phyloP scores from a whole-genome alignment of 92 coral and sea anemone species.

The Zoanthus sociatus region DNA sequence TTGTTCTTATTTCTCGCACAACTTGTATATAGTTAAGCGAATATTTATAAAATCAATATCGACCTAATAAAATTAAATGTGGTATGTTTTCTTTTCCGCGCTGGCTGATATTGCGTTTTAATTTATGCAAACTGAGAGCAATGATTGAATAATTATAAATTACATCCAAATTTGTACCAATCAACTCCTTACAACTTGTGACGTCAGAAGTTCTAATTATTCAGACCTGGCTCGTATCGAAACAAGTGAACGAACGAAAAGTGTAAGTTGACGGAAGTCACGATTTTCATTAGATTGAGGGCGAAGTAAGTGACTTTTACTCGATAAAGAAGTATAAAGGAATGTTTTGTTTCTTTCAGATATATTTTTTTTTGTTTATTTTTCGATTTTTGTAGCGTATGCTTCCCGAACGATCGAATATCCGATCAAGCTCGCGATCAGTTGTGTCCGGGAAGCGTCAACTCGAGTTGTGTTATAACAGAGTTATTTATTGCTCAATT shows the following conservation, averaged over 20 bases:
- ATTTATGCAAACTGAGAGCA: neutral
- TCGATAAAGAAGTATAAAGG: neutral
- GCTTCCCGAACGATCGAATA: constrained; percentile 26
- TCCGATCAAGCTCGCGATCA: constrained; percentile 39
- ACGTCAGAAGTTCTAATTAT: constrained; percentile 45
- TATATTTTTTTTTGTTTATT: neutral
- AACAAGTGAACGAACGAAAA: constrained; percentile 32
- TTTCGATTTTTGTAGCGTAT: neutral
- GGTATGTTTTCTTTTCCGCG: neutral
- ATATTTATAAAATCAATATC: too few relatives aligned
- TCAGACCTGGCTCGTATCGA: constrained; percentile 29
- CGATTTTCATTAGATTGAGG: constrained; percentile 41
- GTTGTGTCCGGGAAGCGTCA: constrained; percentile 57
- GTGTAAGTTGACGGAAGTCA: constrained; percentile 47
- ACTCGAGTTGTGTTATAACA: constrained; percentile 10
- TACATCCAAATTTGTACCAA: constrained; percentile 43
- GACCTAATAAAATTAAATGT: too few relatives aligned
- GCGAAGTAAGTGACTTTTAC: constrained; percentile 36
- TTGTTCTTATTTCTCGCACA: too few relatives aligned
- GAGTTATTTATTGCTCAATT: constrained; percentile 59
- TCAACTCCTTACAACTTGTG: constrained; percentile 40
- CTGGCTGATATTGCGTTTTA: neutral
- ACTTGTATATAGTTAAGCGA: too few relatives aligned
- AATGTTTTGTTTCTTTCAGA: neutral
- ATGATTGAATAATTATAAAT: constrained; percentile 30